Base-by-base conservation (phyloP, 2,888 invertebrate genomes). In the Atethmia centrago region DNA sequence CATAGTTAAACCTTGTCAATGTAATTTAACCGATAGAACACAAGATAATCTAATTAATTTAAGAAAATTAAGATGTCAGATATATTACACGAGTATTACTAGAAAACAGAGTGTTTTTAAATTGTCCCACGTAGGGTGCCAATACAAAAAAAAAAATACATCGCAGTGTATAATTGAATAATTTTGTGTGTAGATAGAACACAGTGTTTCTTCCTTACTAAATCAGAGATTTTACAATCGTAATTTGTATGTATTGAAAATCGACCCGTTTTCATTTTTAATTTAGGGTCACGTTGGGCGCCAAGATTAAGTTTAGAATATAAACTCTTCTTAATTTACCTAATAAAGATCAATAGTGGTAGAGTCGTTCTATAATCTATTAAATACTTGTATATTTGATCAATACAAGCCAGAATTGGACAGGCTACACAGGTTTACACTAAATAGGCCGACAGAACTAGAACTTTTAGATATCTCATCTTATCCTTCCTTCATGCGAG, bases 201-300 rank as follows among this genome's bases (percentile, higher is more conserved):
- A 7, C 10, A 72, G 21, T 21, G 0, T 25, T 45, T 10, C 2
- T 25, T 45, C 4, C 3, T 25, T 10, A 12, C 28, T 51, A 8
- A 28, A 49, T 1, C 25, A 62, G 19, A n/a, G 16, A 66, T 28
- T 36, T 9, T 1, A 69, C 0, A 49, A 40, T 2, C 40, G 8
- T 3, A 28, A 40, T n/a, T n/a, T n/a, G 28, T 21, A 25, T 40
- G 16, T 19, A 31, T 45, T 12, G 2, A 25, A 7, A 45, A 19
- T 1, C 19, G 9, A 10, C 3, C 9, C 25, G 10, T 47, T 31
- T 10, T 7, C 16, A 21, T 45, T 28, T 28, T 4, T 40, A 40
- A 25, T 19, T 4, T n/a, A 0, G 3, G 3, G 66, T 51, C 65
- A 77, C 16, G 31, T 45, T 65, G 77, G 74, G 74, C 68, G 58